Conservation (phyloP, 1,140 invertebrate species). For the Calliopsis andreniformis region DNA sequence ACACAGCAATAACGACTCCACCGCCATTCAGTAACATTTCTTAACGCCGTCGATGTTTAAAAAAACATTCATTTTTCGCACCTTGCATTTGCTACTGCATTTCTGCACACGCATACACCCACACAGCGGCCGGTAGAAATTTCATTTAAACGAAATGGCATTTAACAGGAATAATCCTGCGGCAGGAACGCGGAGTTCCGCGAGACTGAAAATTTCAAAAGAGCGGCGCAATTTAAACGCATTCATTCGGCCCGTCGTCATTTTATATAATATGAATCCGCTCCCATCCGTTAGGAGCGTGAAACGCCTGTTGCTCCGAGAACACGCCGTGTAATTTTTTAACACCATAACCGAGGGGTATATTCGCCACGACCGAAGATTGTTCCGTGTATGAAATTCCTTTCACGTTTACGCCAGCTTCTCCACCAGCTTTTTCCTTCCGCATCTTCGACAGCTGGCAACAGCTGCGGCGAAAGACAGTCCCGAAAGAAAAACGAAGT, state of each 20-base stretch:
- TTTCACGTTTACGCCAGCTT: conserved; percentile 63
- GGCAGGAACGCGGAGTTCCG: background rate
- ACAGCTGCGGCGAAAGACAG: conserved; percentile 65
- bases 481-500: conserved; percentile 55
- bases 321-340: conserved; percentile 51
- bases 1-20: too few species aligned
- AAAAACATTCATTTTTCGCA: too few species aligned
- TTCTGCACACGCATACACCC: too few species aligned
- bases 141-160: background rate
- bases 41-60: too few species aligned
- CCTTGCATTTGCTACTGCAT: too few species aligned
- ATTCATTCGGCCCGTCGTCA: conserved; percentile 12
- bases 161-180: background rate
- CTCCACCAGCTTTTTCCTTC: conserved; percentile 48
- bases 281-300: background rate
- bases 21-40: too few species aligned
- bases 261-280: conserved; percentile 24
- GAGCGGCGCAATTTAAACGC: conserved; percentile 19
- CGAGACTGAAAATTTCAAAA: background rate
- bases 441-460: conserved; percentile 63
- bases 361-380: conserved; percentile 35
- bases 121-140: background rate
- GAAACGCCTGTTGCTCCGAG: conserved; percentile 46
- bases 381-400: conserved; percentile 61
- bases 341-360: conserved; percentile 33